Conservation (phyloP, 2,797 vertebrate genomes). For the Coreius guichenoti region DNA sequence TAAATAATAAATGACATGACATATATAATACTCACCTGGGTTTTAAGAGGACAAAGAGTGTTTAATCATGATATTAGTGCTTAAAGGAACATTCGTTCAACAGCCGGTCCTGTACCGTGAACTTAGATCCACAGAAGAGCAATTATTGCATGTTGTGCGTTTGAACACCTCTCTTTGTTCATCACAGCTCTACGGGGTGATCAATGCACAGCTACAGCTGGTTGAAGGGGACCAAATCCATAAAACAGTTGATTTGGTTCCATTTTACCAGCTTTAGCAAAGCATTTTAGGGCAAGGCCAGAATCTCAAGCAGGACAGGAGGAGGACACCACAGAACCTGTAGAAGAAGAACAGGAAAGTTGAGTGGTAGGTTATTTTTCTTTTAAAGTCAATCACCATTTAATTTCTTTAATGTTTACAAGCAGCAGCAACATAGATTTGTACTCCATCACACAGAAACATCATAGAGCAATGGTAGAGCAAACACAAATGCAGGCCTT, state of each 20-base stretch:
- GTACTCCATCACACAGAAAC: neutral
- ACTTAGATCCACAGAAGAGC: neutral
- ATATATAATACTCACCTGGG: slow-evolving; percentile 57
- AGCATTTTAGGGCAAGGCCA: slow-evolving; percentile 76
- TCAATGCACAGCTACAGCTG: slow-evolving; percentile 86
- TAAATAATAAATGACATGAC: slow-evolving; percentile 52
- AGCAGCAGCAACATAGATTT: neutral
- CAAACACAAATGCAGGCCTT: slow-evolving; percentile 1
- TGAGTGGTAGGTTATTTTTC: neutral
- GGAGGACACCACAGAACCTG: slow-evolving; percentile 48
- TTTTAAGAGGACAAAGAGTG: slow-evolving; percentile 54
- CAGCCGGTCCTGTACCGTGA: slow-evolving; percentile 10
- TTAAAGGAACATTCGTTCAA: slow-evolving; percentile 42
- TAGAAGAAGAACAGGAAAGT: slow-evolving; percentile 37
- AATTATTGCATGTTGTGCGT: slow-evolving; percentile 4
- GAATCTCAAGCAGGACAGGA: neutral
- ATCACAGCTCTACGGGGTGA: slow-evolving; percentile 62
- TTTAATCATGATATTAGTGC: slow-evolving; percentile 55
- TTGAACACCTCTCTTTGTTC: neutral
- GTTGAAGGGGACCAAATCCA: slow-evolving; percentile 97
- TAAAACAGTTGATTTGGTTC: slow-evolving; percentile 91
- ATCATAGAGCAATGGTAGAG: neutral
- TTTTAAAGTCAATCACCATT: neutral
- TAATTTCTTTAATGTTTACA: neutral
- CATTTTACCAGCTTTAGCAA: slow-evolving; percentile 96